Evolutionary conservation across 2,888 invertebrate genomes (phyloP).

Genomic region (Cylloceria caligata): DNA sequence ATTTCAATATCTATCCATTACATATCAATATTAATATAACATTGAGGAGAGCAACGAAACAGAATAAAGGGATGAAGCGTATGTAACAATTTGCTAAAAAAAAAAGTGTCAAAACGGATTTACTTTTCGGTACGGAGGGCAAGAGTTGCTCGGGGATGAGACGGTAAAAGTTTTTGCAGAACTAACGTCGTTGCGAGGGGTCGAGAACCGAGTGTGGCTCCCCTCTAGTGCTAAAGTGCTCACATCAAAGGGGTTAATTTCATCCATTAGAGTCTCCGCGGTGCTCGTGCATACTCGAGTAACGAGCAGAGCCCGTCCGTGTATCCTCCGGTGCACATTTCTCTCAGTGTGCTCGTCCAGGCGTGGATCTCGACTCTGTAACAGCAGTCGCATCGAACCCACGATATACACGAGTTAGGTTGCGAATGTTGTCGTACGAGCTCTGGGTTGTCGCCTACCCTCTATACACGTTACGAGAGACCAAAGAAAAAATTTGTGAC

Average conservation of each 20-base stretch:
- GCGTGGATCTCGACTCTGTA: slow-evolving; percentile 31
- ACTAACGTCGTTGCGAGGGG: slow-evolving; percentile 9
- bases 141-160: slow-evolving; percentile 6
- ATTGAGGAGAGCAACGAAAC: not conserved
- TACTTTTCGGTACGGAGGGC: not conserved
- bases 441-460: not conserved
- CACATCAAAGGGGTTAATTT: slow-evolving; percentile 35
- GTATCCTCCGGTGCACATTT: slow-evolving; percentile 12
- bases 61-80: not conserved
- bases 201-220: not conserved
- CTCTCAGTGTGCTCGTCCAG: slow-evolving; percentile 18
- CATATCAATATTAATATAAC: not conserved
- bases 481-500: not conserved
- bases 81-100: no score
- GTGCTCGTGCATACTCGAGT: slow-evolving; percentile 18
- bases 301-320: slow-evolving; percentile 3
- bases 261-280: slow-evolving; percentile 10
- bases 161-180: not conserved
- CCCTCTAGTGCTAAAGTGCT: not conserved
- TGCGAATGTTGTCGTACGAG: slow-evolving; percentile 1
- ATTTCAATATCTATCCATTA: not conserved
- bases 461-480: no score
- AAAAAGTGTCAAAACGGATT: not conserved
- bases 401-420: not conserved
- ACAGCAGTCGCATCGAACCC: slow-evolving; percentile 6